These are phyloP conservation scores for Anguilla megastoma DNA, from an alignment of 2,797 vertebrate genomes.

Conservation along the genomic window DNA sequence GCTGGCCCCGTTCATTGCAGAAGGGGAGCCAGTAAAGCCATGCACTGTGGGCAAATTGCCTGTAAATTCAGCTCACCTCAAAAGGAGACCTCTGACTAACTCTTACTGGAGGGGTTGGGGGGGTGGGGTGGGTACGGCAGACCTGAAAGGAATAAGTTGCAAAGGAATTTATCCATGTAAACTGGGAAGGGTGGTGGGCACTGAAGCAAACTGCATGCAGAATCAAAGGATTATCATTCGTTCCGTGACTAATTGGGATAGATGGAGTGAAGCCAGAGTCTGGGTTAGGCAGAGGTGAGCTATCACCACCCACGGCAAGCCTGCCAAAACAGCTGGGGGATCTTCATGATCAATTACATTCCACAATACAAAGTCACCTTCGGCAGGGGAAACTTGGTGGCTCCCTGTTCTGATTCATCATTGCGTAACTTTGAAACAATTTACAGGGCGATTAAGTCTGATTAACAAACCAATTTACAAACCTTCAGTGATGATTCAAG, in stretches of 20 bases:
- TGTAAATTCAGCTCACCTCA: background rate
- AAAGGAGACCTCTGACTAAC: background rate
- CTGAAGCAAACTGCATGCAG: slow-evolving; percentile 32
- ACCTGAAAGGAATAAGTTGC: slow-evolving; percentile 11
- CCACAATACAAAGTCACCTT: slow-evolving; percentile 29
- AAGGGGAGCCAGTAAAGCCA: background rate
- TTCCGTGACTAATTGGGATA: slow-evolving; percentile 51
- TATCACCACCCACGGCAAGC: slow-evolving; percentile 31
- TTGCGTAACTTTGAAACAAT: slow-evolving; percentile 49
- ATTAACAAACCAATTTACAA: slow-evolving; percentile 50
- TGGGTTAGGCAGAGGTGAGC: slow-evolving; percentile 45
- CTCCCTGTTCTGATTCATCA: slow-evolving; percentile 23
- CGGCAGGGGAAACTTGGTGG: background rate
- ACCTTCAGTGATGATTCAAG: slow-evolving; percentile 37
- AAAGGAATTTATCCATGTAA: slow-evolving; percentile 13
- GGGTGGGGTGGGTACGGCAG: background rate
- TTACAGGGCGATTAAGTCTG: slow-evolving; percentile 58
- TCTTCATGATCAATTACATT: slow-evolving; percentile 38
- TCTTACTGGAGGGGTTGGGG: background rate
- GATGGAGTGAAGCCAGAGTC: slow-evolving; percentile 48
- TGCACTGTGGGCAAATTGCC: background rate
- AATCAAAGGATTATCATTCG: slow-evolving; percentile 46
- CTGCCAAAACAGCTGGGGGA: background rate
- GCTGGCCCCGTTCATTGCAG: background rate
- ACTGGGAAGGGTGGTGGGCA: slow-evolving; percentile 41